A percentile compares a stretch with the other conserved stretches of the same genome.
phyloP scores from a whole-genome alignment of 1,140 invertebrate genomes.

The Drosophila erecta region DNA sequence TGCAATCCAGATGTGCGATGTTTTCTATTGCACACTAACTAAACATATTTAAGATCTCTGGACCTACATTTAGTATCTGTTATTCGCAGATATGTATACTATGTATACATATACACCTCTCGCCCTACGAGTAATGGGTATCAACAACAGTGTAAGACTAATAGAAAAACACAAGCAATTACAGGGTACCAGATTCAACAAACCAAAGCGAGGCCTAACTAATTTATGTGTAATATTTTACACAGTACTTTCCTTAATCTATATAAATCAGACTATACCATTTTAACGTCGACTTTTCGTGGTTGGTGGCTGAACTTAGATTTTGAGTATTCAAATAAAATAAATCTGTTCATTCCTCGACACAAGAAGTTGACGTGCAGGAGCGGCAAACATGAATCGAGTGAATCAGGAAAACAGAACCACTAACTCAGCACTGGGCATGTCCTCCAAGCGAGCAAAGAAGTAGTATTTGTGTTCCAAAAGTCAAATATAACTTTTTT shows the following conservation, averaged over 20 bases:
- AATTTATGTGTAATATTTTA: too few species aligned
- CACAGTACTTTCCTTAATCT: too few species aligned
- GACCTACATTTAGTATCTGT: too few species aligned
- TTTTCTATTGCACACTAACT: too few species aligned
- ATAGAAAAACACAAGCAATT: background rate
- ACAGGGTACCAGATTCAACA: background rate
- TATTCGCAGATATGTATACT: too few species aligned
- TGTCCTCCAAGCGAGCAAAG: constrained; percentile 49
- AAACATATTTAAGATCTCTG: too few species aligned
- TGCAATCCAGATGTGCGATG: too few species aligned
- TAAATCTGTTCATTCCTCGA: constrained; percentile 74
- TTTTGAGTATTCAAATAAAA: constrained; percentile 25
- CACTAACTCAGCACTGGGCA: constrained; percentile 8
- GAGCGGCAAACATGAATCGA: background rate
- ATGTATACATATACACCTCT: background rate
- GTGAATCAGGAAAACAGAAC: background rate
- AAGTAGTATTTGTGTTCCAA: constrained; percentile 56
- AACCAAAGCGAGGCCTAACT: too few species aligned
- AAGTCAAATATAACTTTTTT: constrained; percentile 63
- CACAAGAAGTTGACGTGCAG: constrained; percentile 45
- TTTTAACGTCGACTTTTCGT: constrained; percentile 48
- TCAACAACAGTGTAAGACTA: background rate
- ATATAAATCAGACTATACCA: background rate
- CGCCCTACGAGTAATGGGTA: background rate
- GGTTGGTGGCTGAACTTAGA: constrained; percentile 61